Conservation (phyloP, 2,888 invertebrate genomes). For the Stenichneumon culpator region DNA sequence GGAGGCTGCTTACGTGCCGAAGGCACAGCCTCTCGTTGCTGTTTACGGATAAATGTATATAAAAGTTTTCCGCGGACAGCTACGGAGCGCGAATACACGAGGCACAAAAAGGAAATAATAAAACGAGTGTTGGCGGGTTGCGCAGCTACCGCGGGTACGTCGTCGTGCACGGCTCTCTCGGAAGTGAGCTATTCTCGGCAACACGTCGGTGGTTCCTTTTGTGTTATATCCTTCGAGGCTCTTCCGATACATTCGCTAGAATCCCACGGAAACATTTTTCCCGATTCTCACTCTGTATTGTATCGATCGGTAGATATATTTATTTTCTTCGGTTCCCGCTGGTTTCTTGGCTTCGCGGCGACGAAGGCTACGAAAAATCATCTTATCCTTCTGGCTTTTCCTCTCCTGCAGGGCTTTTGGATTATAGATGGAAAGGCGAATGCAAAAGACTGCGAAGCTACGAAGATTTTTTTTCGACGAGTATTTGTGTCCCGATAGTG, state of each 20-base stretch:
- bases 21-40: not conserved
- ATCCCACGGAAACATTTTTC: not conserved
- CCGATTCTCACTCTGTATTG: not conserved
- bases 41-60: conserved; percentile 35
- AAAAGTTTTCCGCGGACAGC: conserved; percentile 6
- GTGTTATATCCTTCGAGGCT: not conserved
- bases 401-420: not conserved
- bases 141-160: not conserved
- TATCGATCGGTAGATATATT: not conserved
- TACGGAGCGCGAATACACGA: not conserved
- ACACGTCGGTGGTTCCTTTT: not conserved
- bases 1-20: conserved; percentile 1
- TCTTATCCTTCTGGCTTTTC: not conserved
- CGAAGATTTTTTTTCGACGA: not conserved
- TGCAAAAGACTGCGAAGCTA: not conserved
- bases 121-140: not conserved
- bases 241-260: not conserved
- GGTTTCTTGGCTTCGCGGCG: not conserved
- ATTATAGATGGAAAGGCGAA: not conserved
- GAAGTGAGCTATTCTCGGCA: conserved; percentile 6
- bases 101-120: conserved; percentile 11
- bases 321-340: not conserved
- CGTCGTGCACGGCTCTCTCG: not conserved
- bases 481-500: too few relatives aligned
- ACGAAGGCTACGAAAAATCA: not conserved